Base-by-base conservation (phyloP, 2,113 vertebrate genomes). In the Dicentrarchus labrax region DNA sequence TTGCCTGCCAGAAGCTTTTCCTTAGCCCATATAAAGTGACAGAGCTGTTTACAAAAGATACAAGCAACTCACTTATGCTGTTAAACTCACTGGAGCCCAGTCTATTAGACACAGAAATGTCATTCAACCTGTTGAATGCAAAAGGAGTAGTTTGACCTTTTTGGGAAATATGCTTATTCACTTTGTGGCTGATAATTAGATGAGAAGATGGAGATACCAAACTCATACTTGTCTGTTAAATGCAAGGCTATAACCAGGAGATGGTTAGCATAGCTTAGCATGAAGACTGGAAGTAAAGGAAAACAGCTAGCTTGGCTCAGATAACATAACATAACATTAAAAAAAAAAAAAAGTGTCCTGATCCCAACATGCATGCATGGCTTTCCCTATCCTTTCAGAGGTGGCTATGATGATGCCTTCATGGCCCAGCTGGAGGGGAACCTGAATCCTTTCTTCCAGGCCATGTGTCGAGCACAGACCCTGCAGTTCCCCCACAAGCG, bases 401-500 rank as follows among this genome's bases (percentile, higher is more conserved):
- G 96, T 82, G 95, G 96, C 84, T 97, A 97, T 0, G 97, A 98
- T 3, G 97, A 98, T 0, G 93, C 95, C 4, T 93, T 96, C 0
- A 97, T 97, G 78, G 91, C 97, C 0, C 96, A 98, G 88, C 88
- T 97, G 91, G 94, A 95, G 0, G 97, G 96, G 0, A 97, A 97
- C 92, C 91, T 96, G 70, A 95, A 97, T 21, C 96, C 96, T 0
- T 99, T 97, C 88, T 93, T 97, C 4, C 96, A 96, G 0, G 93
- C 96, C 1, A 95, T 97, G 85, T 97, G 96, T 24, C 93, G 96
- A 0, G 97, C 97, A 0, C 98, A 95, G 80, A 95, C 97, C 0
- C 89, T 99, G 76, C 94, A 94, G 91, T 96, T 97, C 0, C 97
- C 98, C 80, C 97, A 98, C 0, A 98, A 99, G 66, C 93, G 96